These are phyloP conservation scores for Acinonyx jubatus DNA, from an alignment of 2,113 vertebrate species.

Conservation along the genomic window DNA sequence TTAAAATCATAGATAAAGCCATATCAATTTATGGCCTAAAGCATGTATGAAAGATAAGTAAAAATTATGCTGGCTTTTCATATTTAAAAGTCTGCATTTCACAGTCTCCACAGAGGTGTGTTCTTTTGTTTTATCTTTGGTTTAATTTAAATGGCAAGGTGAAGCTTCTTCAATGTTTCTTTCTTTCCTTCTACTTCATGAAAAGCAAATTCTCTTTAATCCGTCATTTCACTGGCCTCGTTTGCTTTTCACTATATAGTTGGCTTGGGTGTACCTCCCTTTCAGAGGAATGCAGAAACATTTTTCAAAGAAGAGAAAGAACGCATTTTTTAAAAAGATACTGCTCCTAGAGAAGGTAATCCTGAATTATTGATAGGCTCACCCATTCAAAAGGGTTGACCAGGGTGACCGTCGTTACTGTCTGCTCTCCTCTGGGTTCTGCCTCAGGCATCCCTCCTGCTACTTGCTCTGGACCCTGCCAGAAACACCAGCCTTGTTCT, in stretches of 20 bases:
- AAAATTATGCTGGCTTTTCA: slow-evolving; percentile 59
- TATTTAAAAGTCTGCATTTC: slow-evolving; percentile 47
- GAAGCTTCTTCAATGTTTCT: neutral
- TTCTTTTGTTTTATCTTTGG: slow-evolving; percentile 31
- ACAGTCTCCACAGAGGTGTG: slow-evolving; percentile 29
- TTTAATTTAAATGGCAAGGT: slow-evolving; percentile 19
- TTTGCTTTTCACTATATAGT: neutral
- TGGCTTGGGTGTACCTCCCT: neutral
- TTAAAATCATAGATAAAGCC: slow-evolving; percentile 69
- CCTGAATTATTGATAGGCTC: slow-evolving; percentile 78
- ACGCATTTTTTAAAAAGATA: neutral
- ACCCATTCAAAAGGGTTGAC: slow-evolving; percentile 51
- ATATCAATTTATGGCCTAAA: slow-evolving; percentile 29
- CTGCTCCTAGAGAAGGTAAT: neutral
- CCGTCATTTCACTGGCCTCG: neutral
- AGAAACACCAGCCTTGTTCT: neutral
- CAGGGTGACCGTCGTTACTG: neutral
- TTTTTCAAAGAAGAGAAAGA: slow-evolving; percentile 24
- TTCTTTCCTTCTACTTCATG: neutral
- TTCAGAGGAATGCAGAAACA: neutral
- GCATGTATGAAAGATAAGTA: slow-evolving; percentile 64
- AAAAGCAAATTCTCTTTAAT: slow-evolving; percentile 14
- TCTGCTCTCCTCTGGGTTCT: slow-evolving; percentile 46
- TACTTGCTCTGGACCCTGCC: slow-evolving; percentile 40
- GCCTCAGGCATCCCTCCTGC: slow-evolving; percentile 67